Conservation (phyloP, 2,113 vertebrate genomes). For the Diadophis punctatus region DNA sequence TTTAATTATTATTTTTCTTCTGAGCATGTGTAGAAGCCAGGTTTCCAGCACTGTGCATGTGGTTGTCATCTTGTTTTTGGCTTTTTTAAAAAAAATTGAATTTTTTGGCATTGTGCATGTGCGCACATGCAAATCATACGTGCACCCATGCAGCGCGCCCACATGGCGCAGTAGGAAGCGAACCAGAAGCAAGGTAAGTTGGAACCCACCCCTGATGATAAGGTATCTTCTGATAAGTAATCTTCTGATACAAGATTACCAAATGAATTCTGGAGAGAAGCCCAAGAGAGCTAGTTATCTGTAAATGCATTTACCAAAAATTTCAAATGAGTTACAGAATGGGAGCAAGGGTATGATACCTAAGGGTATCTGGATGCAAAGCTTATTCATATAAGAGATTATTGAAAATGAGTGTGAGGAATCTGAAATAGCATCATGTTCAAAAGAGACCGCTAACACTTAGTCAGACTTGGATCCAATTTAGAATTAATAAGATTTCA, state of each 20-base stretch:
- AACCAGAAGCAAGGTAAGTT: too few relatives aligned
- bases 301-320: background rate
- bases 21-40: too few relatives aligned
- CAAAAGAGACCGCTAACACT: background rate
- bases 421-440: background rate
- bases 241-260: background rate
- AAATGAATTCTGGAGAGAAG: background rate
- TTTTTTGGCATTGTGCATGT: too few relatives aligned
- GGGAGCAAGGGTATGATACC: background rate
- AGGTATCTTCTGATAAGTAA: background rate
- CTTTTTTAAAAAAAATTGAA: too few relatives aligned
- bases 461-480: background rate
- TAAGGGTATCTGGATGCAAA: background rate
- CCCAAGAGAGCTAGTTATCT: background rate
- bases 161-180: too few relatives aligned
- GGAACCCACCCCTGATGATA: too few relatives aligned
- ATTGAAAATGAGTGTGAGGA: background rate
- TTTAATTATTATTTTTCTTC: too few relatives aligned
- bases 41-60: too few relatives aligned
- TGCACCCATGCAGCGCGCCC: too few relatives aligned
- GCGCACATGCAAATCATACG: too few relatives aligned
- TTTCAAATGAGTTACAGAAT: background rate
- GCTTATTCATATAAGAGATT: background rate
- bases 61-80: too few relatives aligned
- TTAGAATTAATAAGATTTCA: background rate